phyloP scores from a whole-genome alignment of 1,140 invertebrate genomes.

The Cotesia vestalis region DNA sequence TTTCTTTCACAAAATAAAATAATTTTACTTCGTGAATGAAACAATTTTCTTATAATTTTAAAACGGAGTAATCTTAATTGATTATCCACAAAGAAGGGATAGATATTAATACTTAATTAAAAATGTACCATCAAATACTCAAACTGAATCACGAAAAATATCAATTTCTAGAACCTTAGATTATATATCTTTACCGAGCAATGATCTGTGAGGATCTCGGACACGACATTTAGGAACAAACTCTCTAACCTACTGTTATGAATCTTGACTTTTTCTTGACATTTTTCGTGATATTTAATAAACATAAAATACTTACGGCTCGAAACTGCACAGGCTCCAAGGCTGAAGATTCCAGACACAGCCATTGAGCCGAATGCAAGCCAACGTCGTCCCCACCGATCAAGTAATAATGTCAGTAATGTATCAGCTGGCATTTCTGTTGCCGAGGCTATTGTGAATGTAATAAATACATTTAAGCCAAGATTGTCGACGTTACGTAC shows the following conservation, averaged over 20 bases:
- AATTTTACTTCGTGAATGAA: too few species aligned
- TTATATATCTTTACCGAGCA: too few species aligned
- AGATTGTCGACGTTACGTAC: conserved; percentile 84
- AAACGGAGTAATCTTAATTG: too few species aligned
- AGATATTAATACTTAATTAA: too few species aligned
- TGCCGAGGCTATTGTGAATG: conserved; percentile 83
- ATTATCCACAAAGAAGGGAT: too few species aligned
- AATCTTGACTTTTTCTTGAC: conserved; percentile 6
- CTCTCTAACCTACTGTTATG: conserved; percentile 15
- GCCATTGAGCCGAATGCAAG: conserved; percentile 81
- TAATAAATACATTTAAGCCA: conserved; percentile 81
- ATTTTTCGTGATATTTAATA: conserved; percentile 4
- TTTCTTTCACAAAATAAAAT: too few species aligned
- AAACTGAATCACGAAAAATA: too few species aligned
- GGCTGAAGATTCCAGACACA: conserved; percentile 81
- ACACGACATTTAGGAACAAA: too few species aligned
- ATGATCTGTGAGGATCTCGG: too few species aligned
- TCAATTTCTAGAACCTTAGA: too few species aligned
- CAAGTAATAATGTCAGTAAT: conserved; percentile 79
- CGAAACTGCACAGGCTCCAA: conserved; percentile 77
- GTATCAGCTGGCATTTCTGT: conserved; percentile 86
- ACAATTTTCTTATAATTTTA: too few species aligned
- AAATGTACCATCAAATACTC: too few species aligned
- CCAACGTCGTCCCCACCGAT: conserved; percentile 86
- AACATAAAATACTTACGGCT: conserved; percentile 63